Conservation (phyloP, 1,140 invertebrate genomes). For the Aphaenogaster ashmeadi region DNA sequence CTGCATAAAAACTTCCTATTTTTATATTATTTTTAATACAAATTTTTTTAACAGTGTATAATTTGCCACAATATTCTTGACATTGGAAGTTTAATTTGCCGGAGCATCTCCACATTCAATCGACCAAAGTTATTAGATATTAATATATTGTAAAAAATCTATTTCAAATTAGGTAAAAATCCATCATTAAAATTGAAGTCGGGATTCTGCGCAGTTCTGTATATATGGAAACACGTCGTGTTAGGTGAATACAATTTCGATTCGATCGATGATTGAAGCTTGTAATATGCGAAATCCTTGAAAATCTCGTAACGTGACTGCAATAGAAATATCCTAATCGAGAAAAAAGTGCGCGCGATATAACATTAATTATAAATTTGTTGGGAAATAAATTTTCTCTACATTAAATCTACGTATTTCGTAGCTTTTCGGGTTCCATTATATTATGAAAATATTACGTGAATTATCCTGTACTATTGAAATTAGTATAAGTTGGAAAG, state of each 20-base stretch:
- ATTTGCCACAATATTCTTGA: background rate
- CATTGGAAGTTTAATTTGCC: background rate
- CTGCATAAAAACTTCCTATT: too few relatives aligned
- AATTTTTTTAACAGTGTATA: background rate
- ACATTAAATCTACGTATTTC: background rate
- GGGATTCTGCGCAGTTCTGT: background rate
- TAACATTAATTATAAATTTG: background rate
- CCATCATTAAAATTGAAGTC: too few relatives aligned
- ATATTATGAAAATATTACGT: background rate
- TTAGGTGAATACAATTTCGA: background rate
- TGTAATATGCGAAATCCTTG: slow-evolving; percentile 14
- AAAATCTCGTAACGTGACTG: background rate
- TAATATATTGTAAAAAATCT: background rate
- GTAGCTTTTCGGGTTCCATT: background rate
- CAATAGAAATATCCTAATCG: slow-evolving; percentile 15
- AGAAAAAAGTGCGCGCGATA: background rate
- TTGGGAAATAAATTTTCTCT: background rate
- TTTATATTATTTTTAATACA: too few relatives aligned
- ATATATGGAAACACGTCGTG: background rate
- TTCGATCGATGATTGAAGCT: slow-evolving; percentile 16
- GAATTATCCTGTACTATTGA: background rate
- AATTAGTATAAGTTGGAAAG: background rate
- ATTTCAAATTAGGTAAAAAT: background rate
- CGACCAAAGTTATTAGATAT: background rate
- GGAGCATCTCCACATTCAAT: background rate